phyloP scores from a whole-genome alignment of 1,140 invertebrate species.

The Samia ricini region DNA sequence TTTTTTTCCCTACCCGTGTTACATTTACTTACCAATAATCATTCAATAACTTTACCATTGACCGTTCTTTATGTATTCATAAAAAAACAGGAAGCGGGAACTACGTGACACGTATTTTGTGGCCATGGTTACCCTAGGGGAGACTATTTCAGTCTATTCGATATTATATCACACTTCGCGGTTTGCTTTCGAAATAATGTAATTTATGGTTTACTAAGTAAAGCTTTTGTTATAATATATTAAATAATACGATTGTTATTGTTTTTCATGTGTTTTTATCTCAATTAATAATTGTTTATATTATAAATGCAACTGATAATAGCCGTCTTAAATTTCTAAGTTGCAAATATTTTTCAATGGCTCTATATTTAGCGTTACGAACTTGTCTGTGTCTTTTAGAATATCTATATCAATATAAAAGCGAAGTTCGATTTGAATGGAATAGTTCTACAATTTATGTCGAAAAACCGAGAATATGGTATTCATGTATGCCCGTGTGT shows the following conservation, averaged over 20 bases:
- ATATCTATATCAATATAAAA: too few species aligned
- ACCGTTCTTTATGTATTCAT: conserved; percentile 27
- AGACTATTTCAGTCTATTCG: neutral
- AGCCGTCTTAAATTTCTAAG: too few species aligned
- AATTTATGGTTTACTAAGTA: too few species aligned
- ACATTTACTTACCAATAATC: conserved; percentile 23
- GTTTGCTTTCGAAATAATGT: neutral
- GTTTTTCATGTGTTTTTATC: neutral
- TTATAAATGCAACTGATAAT: too few species aligned
- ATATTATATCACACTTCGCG: neutral
- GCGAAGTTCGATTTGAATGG: too few species aligned
- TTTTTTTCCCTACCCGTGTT: conserved; percentile 15
- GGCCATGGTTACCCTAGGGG: conserved; percentile 11
- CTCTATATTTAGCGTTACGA: neutral
- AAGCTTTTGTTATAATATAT: too few species aligned
- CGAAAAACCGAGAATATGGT: conserved; percentile 8
- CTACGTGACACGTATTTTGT: conserved; percentile 27
- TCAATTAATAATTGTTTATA: too few species aligned
- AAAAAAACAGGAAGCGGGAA: conserved; percentile 36
- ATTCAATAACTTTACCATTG: conserved; percentile 21
- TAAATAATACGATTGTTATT: neutral
- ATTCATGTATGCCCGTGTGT: neutral
- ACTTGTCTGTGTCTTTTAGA: too few species aligned
- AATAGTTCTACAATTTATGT: conserved; percentile 8
- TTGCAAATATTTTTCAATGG: too few species aligned